Evolutionary conservation across 2,888 invertebrate genomes (phyloP).

Genomic region (Cotesia congregata): DNA sequence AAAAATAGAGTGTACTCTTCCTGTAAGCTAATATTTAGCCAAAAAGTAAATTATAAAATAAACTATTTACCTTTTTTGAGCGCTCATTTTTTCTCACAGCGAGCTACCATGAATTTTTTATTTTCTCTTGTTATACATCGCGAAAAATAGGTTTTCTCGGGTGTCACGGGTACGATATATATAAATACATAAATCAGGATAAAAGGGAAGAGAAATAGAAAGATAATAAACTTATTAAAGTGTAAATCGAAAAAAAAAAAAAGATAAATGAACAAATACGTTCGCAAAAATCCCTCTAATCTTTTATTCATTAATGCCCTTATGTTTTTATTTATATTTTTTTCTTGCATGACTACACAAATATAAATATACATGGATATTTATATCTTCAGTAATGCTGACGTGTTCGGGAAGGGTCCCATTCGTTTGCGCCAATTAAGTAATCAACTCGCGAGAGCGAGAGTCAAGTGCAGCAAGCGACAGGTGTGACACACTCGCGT

Average conservation of each 20-base stretch:
- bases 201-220: constrained; percentile 10
- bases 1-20: not conserved
- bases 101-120: constrained; percentile 33
- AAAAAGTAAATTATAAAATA: constrained; percentile 14
- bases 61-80: not conserved
- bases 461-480: constrained; percentile 1
- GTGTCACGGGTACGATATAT: constrained; percentile 34
- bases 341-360: not conserved
- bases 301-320: not conserved
- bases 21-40: not conserved
- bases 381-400: too few species aligned
- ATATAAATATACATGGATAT: not conserved
- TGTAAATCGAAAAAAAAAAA: constrained; percentile 6
- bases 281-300: not conserved
- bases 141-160: constrained; percentile 15
- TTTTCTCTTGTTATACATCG: constrained; percentile 28
- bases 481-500: not conserved
- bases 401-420: not conserved
- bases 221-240: constrained; percentile 19
- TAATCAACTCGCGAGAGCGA: not conserved
- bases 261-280: not conserved
- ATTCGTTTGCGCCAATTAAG: not conserved
- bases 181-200: constrained; percentile 7
- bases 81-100: not conserved
- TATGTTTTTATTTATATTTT: constrained; percentile 14